Base-by-base conservation (phyloP, 2,797 vertebrate species). In the Erpetoichthys calabaricus region DNA sequence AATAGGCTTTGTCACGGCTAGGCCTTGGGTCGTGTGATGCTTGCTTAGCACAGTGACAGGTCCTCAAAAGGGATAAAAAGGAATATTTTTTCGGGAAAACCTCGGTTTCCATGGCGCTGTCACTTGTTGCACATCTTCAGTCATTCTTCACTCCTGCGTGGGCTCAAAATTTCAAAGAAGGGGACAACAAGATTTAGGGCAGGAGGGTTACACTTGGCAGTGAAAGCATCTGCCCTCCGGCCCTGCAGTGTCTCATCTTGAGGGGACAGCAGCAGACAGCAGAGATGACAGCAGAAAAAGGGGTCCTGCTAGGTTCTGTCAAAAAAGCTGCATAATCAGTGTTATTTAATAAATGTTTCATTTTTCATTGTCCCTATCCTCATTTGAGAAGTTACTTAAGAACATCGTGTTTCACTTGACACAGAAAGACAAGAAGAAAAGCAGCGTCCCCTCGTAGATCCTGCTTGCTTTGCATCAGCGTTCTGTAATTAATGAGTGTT, bases 1-100 rank as follows among this genome's bases (percentile, higher is more conserved):
- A 96, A 97, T 94, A 87, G 91, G 92, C 91, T 97, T 92, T 90
- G 94, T 99, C 93, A 94, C 87, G 92, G 86, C 88, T 73, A 68
- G 87, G 85, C 84, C 84, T 57, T 73, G 88, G 94, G 89, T 91
- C 87, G 79, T 90, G 91, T 89, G 91, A 90, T 85, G 89, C 90
- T 89, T 85, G 79, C 88, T 87, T 81, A 79, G 88, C 80, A 77
- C 76, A 70, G 80, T 96, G 94, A 98, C 95, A 98, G 92, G 85
- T 91, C 84, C 85, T 97, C 90, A 92, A 89, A 91, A 86, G 83
- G 80, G 78, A 87, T 82, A 80, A 79, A 73, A 88, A 86, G 87
- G 79, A 86, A 86, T 88, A 88, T 91, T 96, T 97, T 88, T 77
- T 69, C 78, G 76, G 84, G 86, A 86, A 91, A 86, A 84, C 62